A percentile compares a stretch with the other conserved stretches of the same genome.
Conservation (phyloP, 2,113 vertebrate species). For the Microtus richardsoni region DNA sequence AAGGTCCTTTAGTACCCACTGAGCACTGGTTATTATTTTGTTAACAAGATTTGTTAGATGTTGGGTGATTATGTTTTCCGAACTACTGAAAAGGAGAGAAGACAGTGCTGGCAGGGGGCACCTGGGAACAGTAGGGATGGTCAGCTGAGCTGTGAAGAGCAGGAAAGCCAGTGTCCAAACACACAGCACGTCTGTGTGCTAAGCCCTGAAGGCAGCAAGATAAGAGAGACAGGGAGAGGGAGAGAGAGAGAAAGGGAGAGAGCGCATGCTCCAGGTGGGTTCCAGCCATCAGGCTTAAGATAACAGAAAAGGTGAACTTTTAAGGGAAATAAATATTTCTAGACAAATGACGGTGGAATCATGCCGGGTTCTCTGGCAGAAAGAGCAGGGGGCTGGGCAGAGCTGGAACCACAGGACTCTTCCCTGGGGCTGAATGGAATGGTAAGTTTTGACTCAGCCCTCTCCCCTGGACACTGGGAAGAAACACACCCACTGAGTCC, state of each 20-base stretch:
- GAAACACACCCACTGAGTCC: too few relatives aligned
- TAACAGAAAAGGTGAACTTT: too few relatives aligned
- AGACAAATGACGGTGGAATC: background rate
- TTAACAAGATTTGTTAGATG: background rate
- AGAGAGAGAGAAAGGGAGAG: background rate
- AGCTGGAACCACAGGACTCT: too few relatives aligned
- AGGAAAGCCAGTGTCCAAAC: background rate
- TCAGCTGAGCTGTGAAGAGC: background rate
- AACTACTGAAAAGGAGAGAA: too few relatives aligned
- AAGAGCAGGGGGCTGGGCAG: too few relatives aligned
- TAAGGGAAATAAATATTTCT: background rate
- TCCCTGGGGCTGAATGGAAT: too few relatives aligned
- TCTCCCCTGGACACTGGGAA: too few relatives aligned
- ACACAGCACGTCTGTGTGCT: background rate
- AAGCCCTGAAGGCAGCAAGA: background rate
- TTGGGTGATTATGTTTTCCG: background rate
- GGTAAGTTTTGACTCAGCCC: too few relatives aligned
- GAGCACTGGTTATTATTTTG: background rate
- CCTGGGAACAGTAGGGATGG: background rate
- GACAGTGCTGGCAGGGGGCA: too few relatives aligned
- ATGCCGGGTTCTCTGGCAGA: too few relatives aligned
- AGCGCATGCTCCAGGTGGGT: background rate
- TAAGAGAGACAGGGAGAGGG: background rate
- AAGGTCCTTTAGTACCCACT: background rate
- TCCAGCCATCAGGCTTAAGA: background rate